Base-by-base conservation (phyloP, 1,140 invertebrate species). In the Varroa destructor region DNA sequence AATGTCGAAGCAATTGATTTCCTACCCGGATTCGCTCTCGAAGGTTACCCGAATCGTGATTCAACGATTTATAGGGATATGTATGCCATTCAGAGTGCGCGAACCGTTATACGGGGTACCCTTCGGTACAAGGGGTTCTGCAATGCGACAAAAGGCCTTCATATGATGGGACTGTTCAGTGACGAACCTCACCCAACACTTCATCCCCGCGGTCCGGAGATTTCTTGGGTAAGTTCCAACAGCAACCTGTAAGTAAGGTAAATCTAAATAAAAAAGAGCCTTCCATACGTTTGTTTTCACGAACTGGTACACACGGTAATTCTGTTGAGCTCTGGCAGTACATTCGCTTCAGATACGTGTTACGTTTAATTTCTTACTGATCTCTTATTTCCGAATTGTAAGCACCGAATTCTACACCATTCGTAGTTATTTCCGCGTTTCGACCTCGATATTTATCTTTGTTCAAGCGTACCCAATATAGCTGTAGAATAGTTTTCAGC, bases 41-140 rank as follows among this genome's bases (percentile, higher is more conserved):
- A 99, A 83, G 95, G 93, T 6, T 89, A 93, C 84, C 92, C 89
- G 0, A 99, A 99, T 82, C 83, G 96, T 73, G 95, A 99, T 77
- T 97, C 93, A 61, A 91, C 89, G 0, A 83, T 86, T 10, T 99
- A 99, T 78, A 84, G 85, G 1, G 83, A 89, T 37, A 81, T 92
- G 0, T 99, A 99, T 78, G 91, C 89, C 1, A 81, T 85, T 57
- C 75, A 79, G 8, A 75, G 86, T 91, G 91, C 90, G 0, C 84
- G 87, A 51, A 98, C 94, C 0, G 83, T 97, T 74, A 80, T 99
- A 12, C 82, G 96, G 70, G 95, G 95, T 55, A 97, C 93, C 6
- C 83, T 97, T 6, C 83, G 93, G 74, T 97, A 91, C 77, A 87
- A 84, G 84, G 93, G 96, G 51, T 99, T 93, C 79, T 85, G 89